phyloP scores from a whole-genome alignment of 2,113 vertebrate genomes.

The Pithys albifrons region DNA sequence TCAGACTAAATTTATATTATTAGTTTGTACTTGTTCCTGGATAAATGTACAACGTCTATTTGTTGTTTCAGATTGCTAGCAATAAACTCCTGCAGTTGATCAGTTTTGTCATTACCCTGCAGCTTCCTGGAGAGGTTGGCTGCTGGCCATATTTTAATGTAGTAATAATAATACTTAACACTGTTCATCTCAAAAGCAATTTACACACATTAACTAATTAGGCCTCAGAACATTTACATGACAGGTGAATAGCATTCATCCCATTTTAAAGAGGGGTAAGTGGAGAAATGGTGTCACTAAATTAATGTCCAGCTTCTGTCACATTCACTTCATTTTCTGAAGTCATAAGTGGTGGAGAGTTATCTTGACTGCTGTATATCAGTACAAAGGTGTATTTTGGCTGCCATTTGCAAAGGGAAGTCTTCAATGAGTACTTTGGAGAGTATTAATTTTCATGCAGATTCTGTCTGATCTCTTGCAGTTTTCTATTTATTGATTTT shows the following conservation, averaged over 20 bases:
- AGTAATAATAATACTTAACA: constrained; percentile 63
- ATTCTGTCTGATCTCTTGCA: neutral
- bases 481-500: neutral
- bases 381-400: neutral
- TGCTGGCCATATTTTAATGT: constrained; percentile 63
- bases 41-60: neutral
- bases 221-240: constrained; percentile 49
- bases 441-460: neutral
- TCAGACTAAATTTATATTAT: neutral
- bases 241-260: constrained; percentile 18
- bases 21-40: neutral
- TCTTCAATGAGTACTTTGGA: neutral
- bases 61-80: constrained; percentile 13
- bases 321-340: neutral
- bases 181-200: constrained; percentile 65
- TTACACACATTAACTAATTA: constrained; percentile 67
- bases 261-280: neutral
- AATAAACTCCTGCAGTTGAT: constrained; percentile 39
- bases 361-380: neutral
- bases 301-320: neutral
- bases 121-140: constrained; percentile 49
- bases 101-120: constrained; percentile 39
- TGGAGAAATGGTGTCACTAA: neutral
- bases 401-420: neutral
- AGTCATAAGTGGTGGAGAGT: neutral